Conservation (phyloP, 2,113 vertebrate genomes). For the Onychostoma macrolepis region DNA sequence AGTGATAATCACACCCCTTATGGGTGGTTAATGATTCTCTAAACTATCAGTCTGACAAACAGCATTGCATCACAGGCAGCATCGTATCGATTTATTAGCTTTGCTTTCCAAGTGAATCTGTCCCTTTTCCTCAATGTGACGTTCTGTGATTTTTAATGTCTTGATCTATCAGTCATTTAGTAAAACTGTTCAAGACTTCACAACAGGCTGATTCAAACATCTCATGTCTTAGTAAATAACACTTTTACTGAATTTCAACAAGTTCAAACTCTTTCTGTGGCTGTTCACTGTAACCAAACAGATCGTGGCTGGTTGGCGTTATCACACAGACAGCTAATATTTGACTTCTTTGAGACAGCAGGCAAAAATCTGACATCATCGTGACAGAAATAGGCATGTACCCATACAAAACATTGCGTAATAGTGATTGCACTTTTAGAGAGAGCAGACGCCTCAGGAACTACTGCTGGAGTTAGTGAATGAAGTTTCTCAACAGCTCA, state of each 20-base stretch:
- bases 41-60: neutral
- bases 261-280: neutral
- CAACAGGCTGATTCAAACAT: no score
- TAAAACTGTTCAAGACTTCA: neutral
- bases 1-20: neutral
- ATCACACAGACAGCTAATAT: neutral
- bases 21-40: neutral
- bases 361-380: neutral
- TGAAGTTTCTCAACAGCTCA: neutral
- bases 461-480: neutral
- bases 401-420: neutral
- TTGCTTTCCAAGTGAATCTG: neutral
- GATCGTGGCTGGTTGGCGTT: neutral
- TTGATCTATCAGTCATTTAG: neutral
- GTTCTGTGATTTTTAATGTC: no score
- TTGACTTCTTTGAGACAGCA: neutral
- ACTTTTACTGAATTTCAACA: neutral
- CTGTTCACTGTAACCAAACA: neutral
- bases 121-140: neutral
- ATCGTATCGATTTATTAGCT: neutral
- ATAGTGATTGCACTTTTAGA: constrained; percentile 7
- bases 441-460: neutral
- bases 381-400: neutral
- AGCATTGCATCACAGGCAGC: neutral
- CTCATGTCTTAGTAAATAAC: neutral